Evolutionary conservation across 1,140 invertebrate species (phyloP).

Genomic region (Drepana arcuata): DNA sequence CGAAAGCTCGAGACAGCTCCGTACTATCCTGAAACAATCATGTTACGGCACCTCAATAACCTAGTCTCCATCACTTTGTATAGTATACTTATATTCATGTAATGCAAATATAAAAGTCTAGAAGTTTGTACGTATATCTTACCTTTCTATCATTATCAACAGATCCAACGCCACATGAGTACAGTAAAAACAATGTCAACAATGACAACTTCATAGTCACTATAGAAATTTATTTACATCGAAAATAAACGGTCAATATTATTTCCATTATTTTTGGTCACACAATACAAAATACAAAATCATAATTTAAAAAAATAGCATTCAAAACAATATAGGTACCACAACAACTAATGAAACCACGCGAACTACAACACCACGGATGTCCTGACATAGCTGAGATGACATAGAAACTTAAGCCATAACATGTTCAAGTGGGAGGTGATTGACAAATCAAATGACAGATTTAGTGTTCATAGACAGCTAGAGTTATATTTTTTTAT

Average conservation of each 20-base stretch:
- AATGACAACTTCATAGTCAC: conserved; percentile 38
- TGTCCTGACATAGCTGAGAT: too few relatives aligned
- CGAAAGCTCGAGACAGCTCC: conserved; percentile 77
- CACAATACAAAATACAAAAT: conserved; percentile 11
- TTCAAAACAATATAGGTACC: too few relatives aligned
- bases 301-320: too few relatives aligned
- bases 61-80: not conserved
- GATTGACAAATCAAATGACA: not conserved
- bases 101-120: too few relatives aligned
- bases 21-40: conserved; percentile 73
- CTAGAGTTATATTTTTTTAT: not conserved
- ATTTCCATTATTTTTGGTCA: conserved; percentile 22
- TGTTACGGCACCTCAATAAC: too few relatives aligned
- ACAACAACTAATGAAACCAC: conserved; percentile 14
- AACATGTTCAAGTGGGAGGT: not conserved
- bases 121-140: too few relatives aligned
- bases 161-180: conserved; percentile 32
- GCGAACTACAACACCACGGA: too few relatives aligned
- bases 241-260: conserved; percentile 10
- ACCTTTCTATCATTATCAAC: conserved; percentile 50
- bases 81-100: too few relatives aligned
- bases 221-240: conserved; percentile 5
- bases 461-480: not conserved
- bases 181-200: conserved; percentile 36
- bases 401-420: too few relatives aligned